phyloP scores from a whole-genome alignment of 2,888 invertebrate species.

The Bhutanitis thaidina region DNA sequence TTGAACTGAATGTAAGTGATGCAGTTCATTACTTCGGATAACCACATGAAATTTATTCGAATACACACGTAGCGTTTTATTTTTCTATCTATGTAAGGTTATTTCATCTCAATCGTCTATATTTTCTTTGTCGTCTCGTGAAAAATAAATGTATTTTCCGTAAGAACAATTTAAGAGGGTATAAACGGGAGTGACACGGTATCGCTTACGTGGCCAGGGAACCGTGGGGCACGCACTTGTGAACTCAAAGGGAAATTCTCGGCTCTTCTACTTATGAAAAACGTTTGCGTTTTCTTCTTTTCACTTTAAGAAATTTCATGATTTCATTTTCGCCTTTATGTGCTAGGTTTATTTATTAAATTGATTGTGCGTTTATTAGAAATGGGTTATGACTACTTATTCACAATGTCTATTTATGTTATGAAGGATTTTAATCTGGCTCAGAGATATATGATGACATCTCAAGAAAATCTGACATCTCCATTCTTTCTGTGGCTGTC shows the following conservation, averaged over 20 bases:
- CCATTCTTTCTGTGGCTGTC: too few species aligned
- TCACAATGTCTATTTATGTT: too few species aligned
- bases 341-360: not conserved
- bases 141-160: not conserved
- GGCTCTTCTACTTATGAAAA: constrained; percentile 9
- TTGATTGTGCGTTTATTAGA: not conserved
- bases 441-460: too few species aligned
- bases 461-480: too few species aligned
- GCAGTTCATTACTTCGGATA: too few species aligned
- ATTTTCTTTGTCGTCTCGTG: not conserved
- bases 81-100: too few species aligned
- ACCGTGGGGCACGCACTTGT: constrained; percentile 17
- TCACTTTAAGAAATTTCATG: not conserved
- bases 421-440: too few species aligned
- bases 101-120: too few species aligned
- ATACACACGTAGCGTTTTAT: too few species aligned
- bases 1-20: too few species aligned
- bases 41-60: too few species aligned
- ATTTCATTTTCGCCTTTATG: not conserved
- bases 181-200: constrained; percentile 14
- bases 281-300: constrained; percentile 9
- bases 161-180: constrained; percentile 3
- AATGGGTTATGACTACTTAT: not conserved
- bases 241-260: constrained; percentile 16
- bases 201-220: constrained; percentile 12